A percentile compares a stretch with the other conserved stretches of the same genome.
Conservation (phyloP, 2,888 invertebrate genomes). For the Cephus runcator region DNA sequence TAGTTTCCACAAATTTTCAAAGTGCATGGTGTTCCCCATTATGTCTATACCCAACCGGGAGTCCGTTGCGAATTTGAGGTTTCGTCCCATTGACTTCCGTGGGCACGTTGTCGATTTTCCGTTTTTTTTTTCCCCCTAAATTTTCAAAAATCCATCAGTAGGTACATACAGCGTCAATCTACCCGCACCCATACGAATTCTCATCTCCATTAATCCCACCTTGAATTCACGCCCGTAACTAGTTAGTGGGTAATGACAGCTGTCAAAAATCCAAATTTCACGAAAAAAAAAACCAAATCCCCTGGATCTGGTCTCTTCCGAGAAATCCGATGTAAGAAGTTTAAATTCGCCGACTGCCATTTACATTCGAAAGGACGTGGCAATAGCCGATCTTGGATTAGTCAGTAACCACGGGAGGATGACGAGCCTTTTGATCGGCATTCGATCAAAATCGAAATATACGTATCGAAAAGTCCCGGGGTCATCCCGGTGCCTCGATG, state of each 20-base stretch:
- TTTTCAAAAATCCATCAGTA: background rate
- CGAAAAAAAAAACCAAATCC: background rate
- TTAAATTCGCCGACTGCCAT: background rate
- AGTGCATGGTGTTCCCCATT: background rate
- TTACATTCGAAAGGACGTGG: background rate
- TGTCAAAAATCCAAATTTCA: background rate
- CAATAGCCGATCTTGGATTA: background rate
- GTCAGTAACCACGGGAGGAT: background rate
- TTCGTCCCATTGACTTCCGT: background rate
- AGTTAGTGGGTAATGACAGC: background rate
- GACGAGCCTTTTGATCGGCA: slow-evolving; percentile 1
- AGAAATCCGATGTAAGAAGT: background rate
- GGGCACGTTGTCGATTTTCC: background rate
- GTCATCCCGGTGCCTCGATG: slow-evolving; percentile 25
- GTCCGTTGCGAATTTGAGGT: background rate
- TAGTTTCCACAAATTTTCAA: background rate
- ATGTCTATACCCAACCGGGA: background rate
- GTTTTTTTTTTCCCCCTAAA: background rate
- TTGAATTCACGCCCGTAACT: background rate
- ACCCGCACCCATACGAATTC: background rate
- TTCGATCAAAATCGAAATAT: slow-evolving; percentile 4
- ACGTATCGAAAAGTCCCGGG: slow-evolving; percentile 18
- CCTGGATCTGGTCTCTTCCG: background rate
- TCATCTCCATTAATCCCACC: background rate
- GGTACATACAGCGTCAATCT: background rate